Evolutionary conservation across 2,888 invertebrate genomes (phyloP), one percentile per base, ranked within the genome.

Genomic region (Sthenelais limicola): DNA sequence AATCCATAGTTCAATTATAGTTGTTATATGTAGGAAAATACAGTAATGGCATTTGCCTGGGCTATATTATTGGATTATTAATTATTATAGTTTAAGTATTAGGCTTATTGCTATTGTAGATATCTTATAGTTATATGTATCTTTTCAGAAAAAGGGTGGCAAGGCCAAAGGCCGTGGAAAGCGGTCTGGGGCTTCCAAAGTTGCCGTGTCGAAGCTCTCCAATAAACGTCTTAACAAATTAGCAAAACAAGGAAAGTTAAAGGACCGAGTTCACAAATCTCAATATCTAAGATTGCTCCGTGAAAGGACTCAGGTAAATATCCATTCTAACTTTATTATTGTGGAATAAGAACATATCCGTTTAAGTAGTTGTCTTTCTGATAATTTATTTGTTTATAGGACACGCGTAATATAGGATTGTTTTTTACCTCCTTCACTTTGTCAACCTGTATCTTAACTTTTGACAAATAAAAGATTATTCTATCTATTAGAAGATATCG

Each of bases 161-260:
- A n/a, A n/a, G n/a, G n/a, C n/a, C n/a, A n/a, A n/a, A n/a, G n/a
- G n/a, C n/a, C 62, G 62, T 28, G 70, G 67, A 62, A 69, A 62
- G 49, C 38, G 54, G 43, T 72, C n/a, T n/a, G n/a, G 54, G 69
- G 35, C 48, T 30, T 43, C 73, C 24, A 80, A 78, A 68, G 72
- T 69, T 1, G 77, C 76, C 43, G 33, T 74, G 3, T 35, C 73
- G 15, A 80, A 80, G 66, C 72, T 80, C 12, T 73, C 75, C n/a
- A 80, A 80, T 69, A 80, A 80, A 48, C 62, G 70, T 12, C 72
- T 79, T 3, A 80, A 80, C 68, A 80, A 78, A 38, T 54, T 80
- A 26, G 79, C 80, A 18, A 80, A 79, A 52, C 78, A 77, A 49
- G 80, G 80, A 4, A 79, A 80, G 54, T 75, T 80, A 9, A 79